phyloP scores from a whole-genome alignment of 2,113 vertebrate species.

The Misgurnus anguillicaudatus region DNA sequence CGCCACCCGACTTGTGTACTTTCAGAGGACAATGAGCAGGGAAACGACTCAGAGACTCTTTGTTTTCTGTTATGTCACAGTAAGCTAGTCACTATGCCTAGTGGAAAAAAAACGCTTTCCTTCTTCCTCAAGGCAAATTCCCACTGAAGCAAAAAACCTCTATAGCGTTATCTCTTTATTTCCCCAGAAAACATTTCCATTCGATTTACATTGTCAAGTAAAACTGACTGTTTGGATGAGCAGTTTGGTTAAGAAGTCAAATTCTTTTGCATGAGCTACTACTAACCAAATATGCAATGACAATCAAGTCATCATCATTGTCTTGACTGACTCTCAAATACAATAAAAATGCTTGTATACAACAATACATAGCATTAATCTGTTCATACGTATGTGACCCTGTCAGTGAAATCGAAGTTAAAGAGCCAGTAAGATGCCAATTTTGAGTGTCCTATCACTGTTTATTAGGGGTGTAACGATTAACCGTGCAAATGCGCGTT shows the following conservation, averaged over 20 bases:
- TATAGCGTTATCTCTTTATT: not conserved
- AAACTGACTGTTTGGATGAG: not conserved
- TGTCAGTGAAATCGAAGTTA: too few relatives aligned
- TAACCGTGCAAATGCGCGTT: too few relatives aligned
- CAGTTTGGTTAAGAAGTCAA: not conserved
- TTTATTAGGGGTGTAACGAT: too few relatives aligned
- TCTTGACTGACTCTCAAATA: too few relatives aligned
- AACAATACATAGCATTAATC: too few relatives aligned
- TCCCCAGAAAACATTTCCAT: not conserved
- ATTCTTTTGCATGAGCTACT: not conserved
- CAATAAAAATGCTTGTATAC: not conserved
- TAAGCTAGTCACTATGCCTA: constrained; percentile 35
- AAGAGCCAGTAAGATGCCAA: too few relatives aligned
- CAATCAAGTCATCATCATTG: too few relatives aligned
- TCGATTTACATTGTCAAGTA: not conserved
- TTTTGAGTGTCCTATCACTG: too few relatives aligned
- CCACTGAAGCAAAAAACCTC: not conserved
- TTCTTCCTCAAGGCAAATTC: constrained; percentile 7
- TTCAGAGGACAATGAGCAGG: constrained; percentile 59
- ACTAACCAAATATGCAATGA: too few relatives aligned
- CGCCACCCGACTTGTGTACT: constrained; percentile 15
- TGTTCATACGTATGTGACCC: too few relatives aligned
- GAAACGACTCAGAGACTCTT: constrained; percentile 55
- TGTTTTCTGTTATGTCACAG: constrained; percentile 62
- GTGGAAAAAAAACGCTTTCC: constrained; percentile 22